phyloP scores from a whole-genome alignment of 1,140 invertebrate genomes.

The Bradynema listronoti region DNA sequence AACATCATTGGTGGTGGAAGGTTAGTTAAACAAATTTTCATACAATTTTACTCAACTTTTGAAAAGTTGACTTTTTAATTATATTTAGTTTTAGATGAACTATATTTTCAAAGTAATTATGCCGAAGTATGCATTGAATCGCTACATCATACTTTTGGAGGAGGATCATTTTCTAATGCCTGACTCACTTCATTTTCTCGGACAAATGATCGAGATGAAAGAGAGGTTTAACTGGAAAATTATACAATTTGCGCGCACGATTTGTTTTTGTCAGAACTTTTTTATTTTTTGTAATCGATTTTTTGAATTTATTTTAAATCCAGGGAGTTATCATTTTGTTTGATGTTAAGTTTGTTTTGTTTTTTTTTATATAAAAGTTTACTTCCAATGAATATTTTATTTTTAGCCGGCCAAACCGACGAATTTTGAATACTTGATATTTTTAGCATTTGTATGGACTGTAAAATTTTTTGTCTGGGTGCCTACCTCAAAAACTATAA shows the following conservation, averaged over 20 bases:
- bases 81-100: conserved; percentile 58
- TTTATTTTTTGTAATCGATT: too few relatives aligned
- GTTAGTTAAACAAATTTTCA: conserved; percentile 46
- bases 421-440: too few relatives aligned
- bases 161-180: conserved; percentile 95
- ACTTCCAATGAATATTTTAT: too few relatives aligned
- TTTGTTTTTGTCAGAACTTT: too few relatives aligned
- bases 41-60: conserved; percentile 63
- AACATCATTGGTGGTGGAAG: conserved; percentile 99
- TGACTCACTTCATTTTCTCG: conserved; percentile 81
- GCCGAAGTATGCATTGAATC: conserved; percentile 59
- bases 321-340: too few relatives aligned
- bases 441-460: conserved; percentile 74
- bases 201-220: too few relatives aligned
- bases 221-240: too few relatives aligned
- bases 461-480: conserved; percentile 83
- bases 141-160: conserved; percentile 73
- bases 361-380: too few relatives aligned
- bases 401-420: too few relatives aligned
- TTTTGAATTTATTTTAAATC: too few relatives aligned
- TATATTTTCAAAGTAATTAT: conserved; percentile 63
- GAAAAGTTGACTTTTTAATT: neutral
- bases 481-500: conserved; percentile 87
- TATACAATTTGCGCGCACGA: too few relatives aligned
- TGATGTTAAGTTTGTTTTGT: too few relatives aligned